Evolutionary conservation across 2,888 invertebrate species (phyloP).

Genomic region (Aquatica leii): DNA sequence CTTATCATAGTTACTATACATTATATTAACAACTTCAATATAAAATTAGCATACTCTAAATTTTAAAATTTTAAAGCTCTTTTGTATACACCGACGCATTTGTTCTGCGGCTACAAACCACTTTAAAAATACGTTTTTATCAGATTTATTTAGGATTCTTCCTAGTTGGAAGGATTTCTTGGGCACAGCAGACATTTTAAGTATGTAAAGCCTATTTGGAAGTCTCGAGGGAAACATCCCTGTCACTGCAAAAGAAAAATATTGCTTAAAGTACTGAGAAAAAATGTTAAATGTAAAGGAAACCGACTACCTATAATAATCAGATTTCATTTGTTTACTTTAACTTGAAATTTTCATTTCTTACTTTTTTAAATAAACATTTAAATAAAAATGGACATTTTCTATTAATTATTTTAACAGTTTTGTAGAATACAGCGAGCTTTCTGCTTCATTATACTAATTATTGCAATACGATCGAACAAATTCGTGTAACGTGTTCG

Average conservation of each 20-base stretch:
- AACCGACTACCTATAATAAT: conserved; percentile 25
- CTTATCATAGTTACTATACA: too few species aligned
- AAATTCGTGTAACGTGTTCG: conserved; percentile 20
- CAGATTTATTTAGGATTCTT: conserved; percentile 36
- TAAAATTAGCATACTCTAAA: too few species aligned
- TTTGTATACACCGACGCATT: conserved; percentile 23
- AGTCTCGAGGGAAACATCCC: conserved; percentile 35
- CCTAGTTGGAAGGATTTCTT: conserved; percentile 34
- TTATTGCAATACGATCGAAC: conserved; percentile 17
- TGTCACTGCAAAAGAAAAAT: conserved; percentile 34
- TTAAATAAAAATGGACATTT: too few species aligned
- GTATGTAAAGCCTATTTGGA: conserved; percentile 38
- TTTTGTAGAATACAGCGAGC: too few species aligned
- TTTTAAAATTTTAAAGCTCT: not conserved
- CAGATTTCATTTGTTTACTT: conserved; percentile 28
- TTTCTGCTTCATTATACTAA: conserved; percentile 20
- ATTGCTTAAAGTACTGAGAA: conserved; percentile 27
- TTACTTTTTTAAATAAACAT: too few species aligned
- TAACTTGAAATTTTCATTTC: conserved; percentile 19
- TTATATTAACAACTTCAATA: too few species aligned
- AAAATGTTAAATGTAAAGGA: conserved; percentile 24
- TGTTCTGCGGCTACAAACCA: conserved; percentile 28
- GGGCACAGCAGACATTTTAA: conserved; percentile 38
- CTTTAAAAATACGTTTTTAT: conserved; percentile 37
- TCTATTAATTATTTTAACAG: too few species aligned